Conservation (phyloP, 2,113 vertebrate genomes). For the Sylvia atricapilla region DNA sequence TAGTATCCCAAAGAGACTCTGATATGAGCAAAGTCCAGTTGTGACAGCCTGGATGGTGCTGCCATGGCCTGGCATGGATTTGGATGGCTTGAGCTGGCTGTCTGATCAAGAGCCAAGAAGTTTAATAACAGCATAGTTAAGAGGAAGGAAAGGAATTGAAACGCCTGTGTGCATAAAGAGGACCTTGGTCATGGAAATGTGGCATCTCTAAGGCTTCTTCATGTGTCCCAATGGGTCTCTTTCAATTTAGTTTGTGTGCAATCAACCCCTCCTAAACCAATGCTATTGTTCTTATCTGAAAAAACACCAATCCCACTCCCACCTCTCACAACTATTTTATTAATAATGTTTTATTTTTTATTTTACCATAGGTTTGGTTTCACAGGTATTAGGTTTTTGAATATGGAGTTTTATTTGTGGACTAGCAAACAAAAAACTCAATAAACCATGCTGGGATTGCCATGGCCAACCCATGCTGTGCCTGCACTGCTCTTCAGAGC, state of each 20-base stretch:
- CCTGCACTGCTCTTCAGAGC: not conserved
- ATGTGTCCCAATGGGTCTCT: not conserved
- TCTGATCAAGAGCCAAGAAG: not conserved
- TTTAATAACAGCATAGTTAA: not conserved
- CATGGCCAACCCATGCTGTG: not conserved
- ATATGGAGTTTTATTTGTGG: not conserved
- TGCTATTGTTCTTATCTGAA: not conserved
- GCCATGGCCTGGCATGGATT: not conserved
- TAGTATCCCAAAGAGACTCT: not conserved
- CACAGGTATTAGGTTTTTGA: not conserved
- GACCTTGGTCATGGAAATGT: not conserved
- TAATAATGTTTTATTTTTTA: not conserved
- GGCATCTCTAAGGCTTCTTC: not conserved
- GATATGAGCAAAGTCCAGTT: fast-evolving
- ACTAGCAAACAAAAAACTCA: not conserved
- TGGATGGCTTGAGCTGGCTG: not conserved
- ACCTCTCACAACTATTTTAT: not conserved
- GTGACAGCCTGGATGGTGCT: not conserved
- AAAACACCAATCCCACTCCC: not conserved
- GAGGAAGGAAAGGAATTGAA: not conserved
- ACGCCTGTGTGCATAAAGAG: not conserved
- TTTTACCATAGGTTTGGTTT: not conserved
- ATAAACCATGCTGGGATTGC: not conserved
- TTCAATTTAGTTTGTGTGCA: not conserved
- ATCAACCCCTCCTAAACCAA: not conserved